A percentile compares a stretch with the other conserved stretches of the same genome.
Conservation (phyloP, 2,113 vertebrate genomes). For the Xiphophorus hellerii region DNA sequence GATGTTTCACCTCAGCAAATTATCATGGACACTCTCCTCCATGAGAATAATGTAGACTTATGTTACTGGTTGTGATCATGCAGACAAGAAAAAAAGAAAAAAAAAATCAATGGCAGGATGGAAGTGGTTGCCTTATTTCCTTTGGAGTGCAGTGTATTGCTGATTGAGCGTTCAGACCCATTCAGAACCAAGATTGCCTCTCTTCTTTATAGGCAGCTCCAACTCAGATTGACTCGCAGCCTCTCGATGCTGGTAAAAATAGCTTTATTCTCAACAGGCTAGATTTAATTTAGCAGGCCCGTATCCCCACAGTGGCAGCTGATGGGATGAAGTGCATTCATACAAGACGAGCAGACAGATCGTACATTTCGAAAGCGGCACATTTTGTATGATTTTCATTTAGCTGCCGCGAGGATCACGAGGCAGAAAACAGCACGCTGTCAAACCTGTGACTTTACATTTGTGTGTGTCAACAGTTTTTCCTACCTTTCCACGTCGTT, state of each 20-base stretch:
- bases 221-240: conserved; percentile 71
- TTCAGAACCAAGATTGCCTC: conserved; percentile 74
- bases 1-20: conserved; percentile 32
- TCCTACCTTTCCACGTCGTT: conserved; percentile 7
- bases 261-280: conserved; percentile 74
- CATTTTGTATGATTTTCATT: conserved; percentile 13
- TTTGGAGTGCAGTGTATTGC: conserved; percentile 62
- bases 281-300: conserved; percentile 74
- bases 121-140: conserved; percentile 66
- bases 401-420: background rate
- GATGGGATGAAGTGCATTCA: conserved; percentile 51
- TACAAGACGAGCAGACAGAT: conserved; percentile 20
- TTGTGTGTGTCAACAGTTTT: conserved; percentile 28
- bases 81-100: conserved; percentile 58
- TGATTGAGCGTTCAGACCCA: conserved; percentile 72
- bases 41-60: conserved; percentile 27
- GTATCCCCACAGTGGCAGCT: conserved; percentile 50
- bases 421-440: conserved; percentile 6
- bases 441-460: conserved; percentile 19
- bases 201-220: conserved; percentile 70
- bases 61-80: conserved; percentile 35
- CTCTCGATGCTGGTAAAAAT: conserved; percentile 79
- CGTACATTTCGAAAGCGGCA: conserved; percentile 17
- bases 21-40: conserved; percentile 21
- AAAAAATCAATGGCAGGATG: conserved; percentile 68